Percentiles rank a stretch among this genome's conserved stretches.
Evolutionary conservation across 2,797 vertebrate genomes (phyloP).

Genomic region (Spatula clypeata): DNA sequence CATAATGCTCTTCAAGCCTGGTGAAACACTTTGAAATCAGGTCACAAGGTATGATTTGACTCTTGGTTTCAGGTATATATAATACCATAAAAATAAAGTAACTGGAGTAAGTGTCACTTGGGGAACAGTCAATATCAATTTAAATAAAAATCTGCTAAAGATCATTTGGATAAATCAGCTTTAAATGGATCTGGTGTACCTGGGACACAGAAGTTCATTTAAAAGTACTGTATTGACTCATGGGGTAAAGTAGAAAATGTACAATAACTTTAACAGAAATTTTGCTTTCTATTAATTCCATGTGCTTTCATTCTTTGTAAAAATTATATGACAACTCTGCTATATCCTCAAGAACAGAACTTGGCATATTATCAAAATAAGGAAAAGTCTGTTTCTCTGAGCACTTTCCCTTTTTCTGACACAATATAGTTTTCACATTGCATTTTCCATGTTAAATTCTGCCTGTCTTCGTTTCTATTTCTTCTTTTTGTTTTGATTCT

Average conservation of each 20-base stretch:
- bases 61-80: not conserved
- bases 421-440: not conserved
- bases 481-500: not conserved
- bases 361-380: not conserved
- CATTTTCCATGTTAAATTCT: not conserved
- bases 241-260: not conserved
- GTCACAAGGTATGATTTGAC: not conserved
- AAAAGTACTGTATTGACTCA: not conserved
- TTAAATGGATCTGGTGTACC: not conserved
- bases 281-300: not conserved
- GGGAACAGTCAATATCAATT: not conserved
- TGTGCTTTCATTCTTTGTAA: fast-evolving
- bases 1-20: not conserved
- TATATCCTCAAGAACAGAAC: not conserved
- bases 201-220: not conserved
- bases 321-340: fast-evolving
- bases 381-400: not conserved
- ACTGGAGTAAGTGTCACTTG: not conserved
- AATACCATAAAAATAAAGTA: not conserved
- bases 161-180: not conserved
- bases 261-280: not conserved
- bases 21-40: not conserved
- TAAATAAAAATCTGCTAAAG: not conserved
- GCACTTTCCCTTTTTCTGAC: not conserved
- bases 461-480: not conserved